These are phyloP conservation scores for Plectrocnemia conspersa DNA, from an alignment of 1,140 invertebrate species.

Conservation along the genomic window DNA sequence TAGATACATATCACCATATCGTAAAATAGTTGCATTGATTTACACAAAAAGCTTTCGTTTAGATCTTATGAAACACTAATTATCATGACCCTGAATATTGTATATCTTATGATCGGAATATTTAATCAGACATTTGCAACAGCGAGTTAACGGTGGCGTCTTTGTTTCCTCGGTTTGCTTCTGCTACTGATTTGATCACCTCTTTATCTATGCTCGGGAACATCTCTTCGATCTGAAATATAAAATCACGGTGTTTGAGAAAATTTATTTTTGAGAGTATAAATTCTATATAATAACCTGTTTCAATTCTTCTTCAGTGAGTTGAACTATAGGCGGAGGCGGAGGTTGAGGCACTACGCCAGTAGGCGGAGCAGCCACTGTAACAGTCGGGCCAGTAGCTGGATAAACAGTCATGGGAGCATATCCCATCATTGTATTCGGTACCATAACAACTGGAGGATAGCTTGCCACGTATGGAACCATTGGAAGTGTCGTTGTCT, in stretches of 20 bases:
- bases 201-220: slow-evolving; percentile 92
- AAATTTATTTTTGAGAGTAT: too few relatives aligned
- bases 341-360: slow-evolving; percentile 34
- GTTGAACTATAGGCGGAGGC: slow-evolving; percentile 42
- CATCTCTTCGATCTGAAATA: slow-evolving; percentile 82
- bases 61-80: too few relatives aligned
- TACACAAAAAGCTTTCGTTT: too few relatives aligned
- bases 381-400: slow-evolving; percentile 37
- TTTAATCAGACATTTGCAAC: slow-evolving; percentile 75
- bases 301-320: slow-evolving; percentile 71
- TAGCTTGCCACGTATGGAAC: slow-evolving; percentile 36
- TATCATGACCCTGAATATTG: too few relatives aligned
- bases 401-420: slow-evolving; percentile 52
- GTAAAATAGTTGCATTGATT: too few relatives aligned
- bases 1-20: too few relatives aligned
- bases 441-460: slow-evolving; percentile 62
- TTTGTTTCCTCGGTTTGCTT: slow-evolving; percentile 85
- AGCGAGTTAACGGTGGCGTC: slow-evolving; percentile 86
- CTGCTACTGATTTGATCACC: slow-evolving; percentile 85
- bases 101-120: too few relatives aligned
- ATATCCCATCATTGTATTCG: slow-evolving; percentile 49
- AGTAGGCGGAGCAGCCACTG: slow-evolving; percentile 33
- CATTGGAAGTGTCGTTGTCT: slow-evolving; percentile 44
- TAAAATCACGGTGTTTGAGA: slow-evolving; percentile 1
- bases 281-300: too few relatives aligned